Base-by-base conservation (phyloP, 1,140 invertebrate species). In the Papilio machaon region DNA sequence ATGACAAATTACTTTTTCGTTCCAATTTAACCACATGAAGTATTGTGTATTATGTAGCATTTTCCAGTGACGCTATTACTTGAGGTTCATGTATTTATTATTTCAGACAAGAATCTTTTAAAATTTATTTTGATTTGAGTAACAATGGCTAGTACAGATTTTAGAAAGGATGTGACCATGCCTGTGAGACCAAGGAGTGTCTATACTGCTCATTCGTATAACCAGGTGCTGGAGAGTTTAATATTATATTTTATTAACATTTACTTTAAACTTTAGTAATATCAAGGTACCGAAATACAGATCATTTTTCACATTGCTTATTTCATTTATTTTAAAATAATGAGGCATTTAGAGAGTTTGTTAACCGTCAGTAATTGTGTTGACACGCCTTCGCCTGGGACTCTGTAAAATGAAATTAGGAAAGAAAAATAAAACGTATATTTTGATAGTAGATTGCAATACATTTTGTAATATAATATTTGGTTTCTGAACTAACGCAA, bases 201-300 rank as follows among this genome's bases (percentile, higher is more conserved):
- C 17, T 95, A 95, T 82, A 95, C 94, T 47, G 93, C 94, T 74
- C 94, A 94, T 88, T 94, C 93, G 60, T 94, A 94, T 82, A 94
- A 92, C 84, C 93, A 94, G 91, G 94, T 94, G 60, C 35, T 75
- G 52, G 11, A 85, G 52, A 75, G 23, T 70, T 46, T 80, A 11
- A 17, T 64, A 3, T 52, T 52, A 17, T 35, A 64, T 11, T 64
- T 35, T 30, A 15, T 64, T 30, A 30, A 30, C 10, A 30, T 64
- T 70, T 70, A 60, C 9, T 38, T 2, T 58, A 47, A 82, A 52
- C 1, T 70, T 38, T 35, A 67, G 64, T 67, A 0, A 35, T 70
- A 70, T 35, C 11, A 70, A 70, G 17, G 30, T 70, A 64, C 3
- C 4, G 10, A 64, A 11, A 64, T 30, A 64, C 30, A 10, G 30